These are phyloP conservation scores for Lobophora halterata DNA, from an alignment of 2,888 invertebrate species.

Conservation along the genomic window DNA sequence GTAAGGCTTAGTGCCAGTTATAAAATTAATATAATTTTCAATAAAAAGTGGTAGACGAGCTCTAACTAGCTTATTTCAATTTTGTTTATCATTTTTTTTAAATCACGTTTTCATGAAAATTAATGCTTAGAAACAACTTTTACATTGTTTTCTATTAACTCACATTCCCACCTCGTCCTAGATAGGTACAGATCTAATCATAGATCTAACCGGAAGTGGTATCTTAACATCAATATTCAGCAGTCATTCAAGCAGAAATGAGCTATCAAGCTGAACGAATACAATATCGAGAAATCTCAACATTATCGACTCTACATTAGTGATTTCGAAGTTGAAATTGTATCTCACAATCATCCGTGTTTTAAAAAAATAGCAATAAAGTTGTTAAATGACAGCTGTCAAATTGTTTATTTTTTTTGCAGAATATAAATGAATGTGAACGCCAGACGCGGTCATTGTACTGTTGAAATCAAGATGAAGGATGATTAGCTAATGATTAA, in stretches of 20 bases:
- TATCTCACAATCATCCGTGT: no score
- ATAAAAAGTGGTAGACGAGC: no score
- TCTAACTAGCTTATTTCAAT: no score
- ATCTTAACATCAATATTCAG: conserved; percentile 11
- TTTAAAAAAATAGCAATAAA: neutral
- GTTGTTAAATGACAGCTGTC: conserved; percentile 24
- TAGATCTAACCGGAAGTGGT: conserved; percentile 16
- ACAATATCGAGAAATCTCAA: no score
- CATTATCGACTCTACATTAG: no score
- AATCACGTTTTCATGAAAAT: neutral
- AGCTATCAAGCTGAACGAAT: conserved; percentile 15
- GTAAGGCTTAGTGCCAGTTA: no score
- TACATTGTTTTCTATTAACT: conserved; percentile 6
- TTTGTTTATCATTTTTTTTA: no score
- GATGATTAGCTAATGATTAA: conserved; percentile 30
- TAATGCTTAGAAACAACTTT: no score
- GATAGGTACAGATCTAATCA: conserved; percentile 21
- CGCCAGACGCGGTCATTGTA: conserved; percentile 20
- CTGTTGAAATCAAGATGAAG: conserved; percentile 33
- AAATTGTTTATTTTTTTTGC: no score
- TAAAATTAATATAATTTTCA: no score
- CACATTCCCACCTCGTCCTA: conserved; percentile 15
- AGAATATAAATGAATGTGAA: conserved; percentile 35
- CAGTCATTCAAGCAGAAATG: conserved; percentile 12
- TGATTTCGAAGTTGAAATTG: no score